Percentiles rank a stretch among this genome's conserved stretches.
Evolutionary conservation across 1,140 invertebrate species (phyloP).

Genomic region (Euschistus heros): DNA sequence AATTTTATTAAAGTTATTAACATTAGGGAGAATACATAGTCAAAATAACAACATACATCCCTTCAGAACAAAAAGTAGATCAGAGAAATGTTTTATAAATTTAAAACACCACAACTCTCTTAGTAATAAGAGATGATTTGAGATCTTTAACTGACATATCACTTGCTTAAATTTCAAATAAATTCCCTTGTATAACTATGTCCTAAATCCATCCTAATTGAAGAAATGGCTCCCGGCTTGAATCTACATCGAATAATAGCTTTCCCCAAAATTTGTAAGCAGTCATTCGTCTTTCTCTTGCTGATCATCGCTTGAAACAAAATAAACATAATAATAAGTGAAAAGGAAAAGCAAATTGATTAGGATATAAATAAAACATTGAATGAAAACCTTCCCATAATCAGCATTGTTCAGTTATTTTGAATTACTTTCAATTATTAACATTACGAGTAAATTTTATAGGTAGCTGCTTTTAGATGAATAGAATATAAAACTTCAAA

Average conservation of each 20-base stretch:
- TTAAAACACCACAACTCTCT: too few species aligned
- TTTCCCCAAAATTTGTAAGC: background rate
- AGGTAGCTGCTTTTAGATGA: too few species aligned
- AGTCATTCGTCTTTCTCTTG: conserved; percentile 2
- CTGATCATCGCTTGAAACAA: conserved; percentile 1
- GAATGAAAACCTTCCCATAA: background rate
- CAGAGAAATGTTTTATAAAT: too few species aligned
- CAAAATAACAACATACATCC: too few species aligned
- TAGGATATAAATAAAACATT: background rate
- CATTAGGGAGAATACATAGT: too few species aligned
- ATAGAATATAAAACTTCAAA: too few species aligned
- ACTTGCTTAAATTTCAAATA: background rate
- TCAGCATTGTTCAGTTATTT: too few species aligned
- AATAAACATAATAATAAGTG: background rate
- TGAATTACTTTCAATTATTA: too few species aligned
- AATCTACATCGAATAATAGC: background rate
- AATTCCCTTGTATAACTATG: background rate
- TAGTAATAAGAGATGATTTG: too few species aligned
- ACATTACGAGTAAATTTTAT: too few species aligned
- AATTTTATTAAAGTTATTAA: too few species aligned
- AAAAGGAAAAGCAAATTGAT: background rate
- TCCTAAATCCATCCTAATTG: background rate
- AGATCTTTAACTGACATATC: background rate
- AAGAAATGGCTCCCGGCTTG: background rate
- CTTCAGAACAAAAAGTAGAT: too few species aligned